Conservation (phyloP, 2,113 vertebrate genomes). For the Mixornis gularis region DNA sequence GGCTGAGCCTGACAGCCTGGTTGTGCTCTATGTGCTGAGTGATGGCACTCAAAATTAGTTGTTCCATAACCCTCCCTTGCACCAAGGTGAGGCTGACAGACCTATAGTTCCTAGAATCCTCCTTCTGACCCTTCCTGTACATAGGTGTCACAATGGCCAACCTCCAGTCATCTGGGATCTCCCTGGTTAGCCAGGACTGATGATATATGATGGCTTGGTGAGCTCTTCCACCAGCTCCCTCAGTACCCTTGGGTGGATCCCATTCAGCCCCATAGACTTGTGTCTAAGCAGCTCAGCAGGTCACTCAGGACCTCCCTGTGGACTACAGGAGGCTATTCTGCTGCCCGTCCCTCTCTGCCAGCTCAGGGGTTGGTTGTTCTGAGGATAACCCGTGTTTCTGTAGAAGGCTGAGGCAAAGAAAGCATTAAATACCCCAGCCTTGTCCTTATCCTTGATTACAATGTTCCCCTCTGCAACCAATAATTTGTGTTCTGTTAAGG, state of each 20-base stretch:
- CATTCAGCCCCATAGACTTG: background rate
- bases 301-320: background rate
- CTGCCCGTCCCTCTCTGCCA: background rate
- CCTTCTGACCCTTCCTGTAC: background rate
- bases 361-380: background rate
- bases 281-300: background rate
- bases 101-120: background rate
- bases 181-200: background rate
- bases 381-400: background rate
- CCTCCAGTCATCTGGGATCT: too few species aligned
- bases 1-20: background rate
- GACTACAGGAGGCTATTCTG: background rate
- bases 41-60: too few species aligned
- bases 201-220: background rate
- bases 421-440: background rate
- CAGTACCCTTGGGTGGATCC: background rate
- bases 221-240: background rate
- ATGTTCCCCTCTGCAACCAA: background rate
- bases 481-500: background rate
- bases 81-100: background rate
- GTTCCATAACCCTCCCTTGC: background rate
- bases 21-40: background rate
- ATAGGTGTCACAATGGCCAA: background rate
- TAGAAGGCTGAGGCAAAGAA: background rate
- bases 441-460: background rate